These are phyloP conservation scores for Ichneumoninae sp. DNA, from an alignment of 2,888 invertebrate genomes.

Conservation along the genomic window DNA sequence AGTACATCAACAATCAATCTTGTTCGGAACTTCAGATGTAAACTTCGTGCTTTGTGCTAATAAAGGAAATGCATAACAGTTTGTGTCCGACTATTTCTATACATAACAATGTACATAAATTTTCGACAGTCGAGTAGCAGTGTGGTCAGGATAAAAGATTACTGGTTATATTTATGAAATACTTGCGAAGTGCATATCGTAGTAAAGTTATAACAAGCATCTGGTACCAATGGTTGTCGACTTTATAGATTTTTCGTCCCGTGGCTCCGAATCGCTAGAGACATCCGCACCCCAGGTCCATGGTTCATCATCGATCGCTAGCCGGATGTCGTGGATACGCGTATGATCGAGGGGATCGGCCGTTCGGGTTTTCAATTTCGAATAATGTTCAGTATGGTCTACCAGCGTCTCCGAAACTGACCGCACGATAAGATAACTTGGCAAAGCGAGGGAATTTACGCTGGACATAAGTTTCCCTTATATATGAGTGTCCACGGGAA, in stretches of 20 bases:
- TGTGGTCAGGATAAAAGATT: too few relatives aligned
- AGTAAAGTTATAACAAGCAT: neutral
- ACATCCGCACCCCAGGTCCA: conserved; percentile 22
- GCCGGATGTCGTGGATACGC: conserved; percentile 61
- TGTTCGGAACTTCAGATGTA: too few relatives aligned
- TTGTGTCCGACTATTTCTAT: too few relatives aligned
- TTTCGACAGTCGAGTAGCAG: too few relatives aligned
- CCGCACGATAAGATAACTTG: conserved; percentile 82
- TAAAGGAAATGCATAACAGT: too few relatives aligned
- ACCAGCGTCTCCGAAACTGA: conserved; percentile 78
- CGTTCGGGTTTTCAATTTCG: conserved; percentile 83
- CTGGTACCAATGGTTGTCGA: neutral
- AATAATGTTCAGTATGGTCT: conserved; percentile 81
- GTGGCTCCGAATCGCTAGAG: neutral
- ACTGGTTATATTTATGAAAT: neutral
- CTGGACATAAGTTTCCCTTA: conserved; percentile 83
- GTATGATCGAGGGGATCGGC: conserved; percentile 57
- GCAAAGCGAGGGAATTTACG: conserved; percentile 80
- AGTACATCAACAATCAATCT: too few relatives aligned
- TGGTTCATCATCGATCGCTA: conserved; percentile 44
- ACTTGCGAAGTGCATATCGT: neutral
- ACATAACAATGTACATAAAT: too few relatives aligned
- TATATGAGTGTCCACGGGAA: conserved; percentile 83
- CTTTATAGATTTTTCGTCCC: conserved; percentile 4
- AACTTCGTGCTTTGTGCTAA: too few relatives aligned